Evolutionary conservation across 2,888 invertebrate species (phyloP), one percentile per base, ranked within the genome.

Genomic region (Cataglyphis rosenhaueri): DNA sequence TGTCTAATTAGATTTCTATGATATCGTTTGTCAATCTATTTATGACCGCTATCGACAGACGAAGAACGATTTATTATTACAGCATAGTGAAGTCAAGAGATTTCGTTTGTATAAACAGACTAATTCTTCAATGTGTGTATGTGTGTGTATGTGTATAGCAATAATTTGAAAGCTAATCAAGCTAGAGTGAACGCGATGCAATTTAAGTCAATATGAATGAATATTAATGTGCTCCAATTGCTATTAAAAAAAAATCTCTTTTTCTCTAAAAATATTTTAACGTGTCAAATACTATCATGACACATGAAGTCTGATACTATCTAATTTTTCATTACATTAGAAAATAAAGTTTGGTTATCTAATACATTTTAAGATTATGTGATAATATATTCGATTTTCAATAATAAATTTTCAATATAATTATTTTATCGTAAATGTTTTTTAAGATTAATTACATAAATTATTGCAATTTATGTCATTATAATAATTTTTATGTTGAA

Each of bases 11-110:
- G 44, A 48, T 79, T 79, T 68, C 59, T 59, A 32, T 32, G 78
- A 48, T 70, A 79, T 68, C 59, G 59, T 18, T 44, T 32, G 32
- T 78, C 59, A 68, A 78, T 68, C 78, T 79, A 79, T 79, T 70
- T 57, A 70, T 70, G 15, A 44, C 9, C 44, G 25, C 21, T 78
- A 48, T 68, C 70, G n/a, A 12, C 78, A 79, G 78, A 79, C 70
- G 70, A 79, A 59, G 35, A 64, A 44, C 70, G 44, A 79, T 79
- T 61, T 70, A 79, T 70, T 79, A 79, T 68, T 68, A 78, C 68
- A 32, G 44, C 9, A 21, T 35, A 44, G 44, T 41, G 44, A 18
- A 21, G 68, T 59, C 29, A n/a, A 5, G 25, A 59, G 38, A 44
- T 78, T 32, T 29, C 59, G 21, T 25, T 78, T 32, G 68, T 61